Base-by-base conservation (phyloP, 2,888 invertebrate species). In the Brachypalpus laphriformis region DNA sequence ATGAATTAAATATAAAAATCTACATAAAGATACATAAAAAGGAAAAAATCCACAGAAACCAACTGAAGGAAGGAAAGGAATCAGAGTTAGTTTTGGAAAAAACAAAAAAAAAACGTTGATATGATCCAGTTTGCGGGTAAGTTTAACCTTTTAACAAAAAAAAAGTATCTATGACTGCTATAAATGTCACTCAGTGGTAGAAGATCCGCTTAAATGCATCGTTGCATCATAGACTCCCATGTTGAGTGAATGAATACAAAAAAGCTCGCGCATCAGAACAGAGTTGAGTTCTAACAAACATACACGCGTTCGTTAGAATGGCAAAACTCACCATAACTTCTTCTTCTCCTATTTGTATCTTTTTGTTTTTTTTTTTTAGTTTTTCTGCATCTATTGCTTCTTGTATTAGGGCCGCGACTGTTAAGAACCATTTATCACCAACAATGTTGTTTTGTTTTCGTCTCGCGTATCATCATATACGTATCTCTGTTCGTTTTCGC, bases 111-210 rank as follows among this genome's bases (percentile, higher is more conserved):
- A 47, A 66, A 57, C 37, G 25, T 65, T 54, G 16, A 42, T 14
- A 51, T 59, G 63, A 71, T 78, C 66, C 80, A 85, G 49, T 70
- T 74, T 65, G 57, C 66, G 56, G 85, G 85, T 85, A 81, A 85
- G 85, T 81, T 75, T 85, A 76, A 85, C 75, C 81, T 75, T 81
- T 85, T 8, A 8, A 25, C 1, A 45, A 22, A 49, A 57, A 47
- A 49, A 34, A 40, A 22, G 42, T 37, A 49, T 47, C 37, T 25
- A 28, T 28, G 42, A 49, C 54, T 42, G 14, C 34, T 75, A 61
- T 66, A 85, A 85, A 85, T 85, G 85, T 85, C 85, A 85, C 54
- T 75, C 51, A 70, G 65, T 14, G 37, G 28, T 9, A 40, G 9
- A 34, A 45, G 34, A 63, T 34, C 7, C 42, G 8, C 14, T 28